A percentile compares a stretch with the other conserved stretches of the same genome.
These are phyloP conservation scores for Aspidiotus destructor DNA, from an alignment of 2,888 invertebrate genomes.

Conservation along the genomic window DNA sequence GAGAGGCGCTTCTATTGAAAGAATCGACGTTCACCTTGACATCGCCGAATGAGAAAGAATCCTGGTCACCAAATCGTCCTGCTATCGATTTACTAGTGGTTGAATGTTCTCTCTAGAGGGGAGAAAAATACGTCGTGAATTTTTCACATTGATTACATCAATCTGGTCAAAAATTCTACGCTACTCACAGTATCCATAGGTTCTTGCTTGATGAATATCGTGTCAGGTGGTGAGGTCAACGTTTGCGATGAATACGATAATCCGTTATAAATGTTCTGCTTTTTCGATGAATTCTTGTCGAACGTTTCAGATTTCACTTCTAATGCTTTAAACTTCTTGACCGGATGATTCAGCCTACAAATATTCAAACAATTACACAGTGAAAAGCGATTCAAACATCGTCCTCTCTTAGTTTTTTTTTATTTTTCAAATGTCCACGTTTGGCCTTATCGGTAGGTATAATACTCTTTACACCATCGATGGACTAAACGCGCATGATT, in stretches of 20 bases:
- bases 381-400: too few species aligned
- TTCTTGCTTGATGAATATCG: slow-evolving; percentile 27
- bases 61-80: slow-evolving; percentile 18
- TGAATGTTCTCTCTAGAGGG: background rate
- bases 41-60: slow-evolving; percentile 21
- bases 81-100: slow-evolving; percentile 16
- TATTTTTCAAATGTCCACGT: too few species aligned
- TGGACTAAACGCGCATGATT: background rate
- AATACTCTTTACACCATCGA: too few species aligned
- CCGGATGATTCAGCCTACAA: slow-evolving; percentile 72
- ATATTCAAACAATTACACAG: background rate
- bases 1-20: slow-evolving; percentile 20
- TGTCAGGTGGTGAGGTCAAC: slow-evolving; percentile 17
- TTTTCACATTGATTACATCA: background rate
- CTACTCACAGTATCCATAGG: slow-evolving; percentile 8
- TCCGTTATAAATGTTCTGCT: background rate
- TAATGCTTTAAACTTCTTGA: slow-evolving; percentile 71
- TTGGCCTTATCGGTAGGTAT: too few species aligned
- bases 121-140: background rate
- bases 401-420: too few species aligned
- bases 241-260: slow-evolving; percentile 3
- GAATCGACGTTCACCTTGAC: slow-evolving; percentile 5
- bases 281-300: slow-evolving; percentile 19
- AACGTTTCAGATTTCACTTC: slow-evolving; percentile 37
- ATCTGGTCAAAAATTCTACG: background rate